These are phyloP conservation scores for Ostrea denselamellosa DNA, from an alignment of 1,140 invertebrate species.

Conservation along the genomic window DNA sequence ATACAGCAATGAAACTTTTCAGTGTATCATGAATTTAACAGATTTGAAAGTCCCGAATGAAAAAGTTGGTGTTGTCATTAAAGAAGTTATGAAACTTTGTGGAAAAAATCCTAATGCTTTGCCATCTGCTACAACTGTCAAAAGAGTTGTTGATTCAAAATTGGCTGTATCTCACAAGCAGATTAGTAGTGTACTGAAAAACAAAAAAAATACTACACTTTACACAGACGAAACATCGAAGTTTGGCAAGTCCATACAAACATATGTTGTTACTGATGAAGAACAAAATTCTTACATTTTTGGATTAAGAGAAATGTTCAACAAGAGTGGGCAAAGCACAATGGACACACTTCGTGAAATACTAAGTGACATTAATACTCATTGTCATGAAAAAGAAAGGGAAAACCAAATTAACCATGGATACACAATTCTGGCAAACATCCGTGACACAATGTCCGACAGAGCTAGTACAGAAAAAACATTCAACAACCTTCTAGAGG, in stretches of 20 bases:
- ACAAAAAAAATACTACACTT: too few relatives aligned
- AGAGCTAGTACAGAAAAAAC: conserved; percentile 52
- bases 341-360: conserved; percentile 51
- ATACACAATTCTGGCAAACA: conserved; percentile 48
- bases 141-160: conserved; percentile 40
- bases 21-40: conserved; percentile 46
- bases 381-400: conserved; percentile 5
- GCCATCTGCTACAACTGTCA: conserved; percentile 31
- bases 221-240: conserved; percentile 56
- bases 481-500: conserved; percentile 50
- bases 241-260: conserved; percentile 48
- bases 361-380: conserved; percentile 47
- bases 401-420: conserved; percentile 13
- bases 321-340: conserved; percentile 49
- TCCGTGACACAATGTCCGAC: conserved; percentile 56
- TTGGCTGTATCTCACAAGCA: conserved; percentile 10
- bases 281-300: conserved; percentile 51
- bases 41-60: conserved; percentile 39
- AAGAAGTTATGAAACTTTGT: conserved; percentile 49
- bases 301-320: conserved; percentile 50
- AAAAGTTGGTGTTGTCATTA: conserved; percentile 50
- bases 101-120: conserved; percentile 46
- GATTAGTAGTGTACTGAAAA: background rate
- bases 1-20: conserved; percentile 36
- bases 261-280: conserved; percentile 47